Evolutionary conservation across 2,888 invertebrate species (phyloP).

Genomic region (Pheosia gnoma): DNA sequence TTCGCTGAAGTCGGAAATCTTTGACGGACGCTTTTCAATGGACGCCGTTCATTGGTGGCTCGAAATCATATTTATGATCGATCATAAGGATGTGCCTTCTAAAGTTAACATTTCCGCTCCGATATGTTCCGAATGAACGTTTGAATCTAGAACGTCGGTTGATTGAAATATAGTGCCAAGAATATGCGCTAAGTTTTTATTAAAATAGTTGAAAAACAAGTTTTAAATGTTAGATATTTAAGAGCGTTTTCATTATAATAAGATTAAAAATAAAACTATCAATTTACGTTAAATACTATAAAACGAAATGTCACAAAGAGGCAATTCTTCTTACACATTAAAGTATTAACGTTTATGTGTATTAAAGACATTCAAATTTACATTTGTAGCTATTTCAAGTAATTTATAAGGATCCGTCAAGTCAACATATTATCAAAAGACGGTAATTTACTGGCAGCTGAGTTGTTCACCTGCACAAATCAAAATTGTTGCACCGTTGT

Average conservation of each 20-base stretch:
- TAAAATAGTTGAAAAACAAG: too few species aligned
- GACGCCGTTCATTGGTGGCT: slow-evolving; percentile 19
- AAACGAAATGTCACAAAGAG: too few species aligned
- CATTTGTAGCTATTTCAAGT: slow-evolving; percentile 16
- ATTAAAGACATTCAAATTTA: slow-evolving; percentile 6
- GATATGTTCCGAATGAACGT: neutral
- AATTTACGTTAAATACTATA: too few species aligned
- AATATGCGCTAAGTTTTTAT: too few species aligned
- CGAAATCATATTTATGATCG: slow-evolving; percentile 35
- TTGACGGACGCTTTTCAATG: slow-evolving; percentile 33
- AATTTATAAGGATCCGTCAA: slow-evolving; percentile 19
- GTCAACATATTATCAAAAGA: slow-evolving; percentile 14
- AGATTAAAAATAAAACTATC: too few species aligned
- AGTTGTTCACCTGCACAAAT: slow-evolving; percentile 41
- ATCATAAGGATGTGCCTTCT: slow-evolving; percentile 24
- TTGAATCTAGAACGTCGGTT: neutral
- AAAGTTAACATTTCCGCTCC: slow-evolving; percentile 34
- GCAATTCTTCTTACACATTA: too few species aligned
- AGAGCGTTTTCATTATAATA: too few species aligned
- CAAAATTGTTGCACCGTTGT: slow-evolving; percentile 22
- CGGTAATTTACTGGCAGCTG: slow-evolving; percentile 42
- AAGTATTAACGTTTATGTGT: neutral
- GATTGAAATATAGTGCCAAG: slow-evolving; percentile 6
- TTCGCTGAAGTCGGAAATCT: slow-evolving; percentile 28
- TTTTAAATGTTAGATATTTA: too few species aligned